phyloP scores from a whole-genome alignment of 2,797 vertebrate genomes.

The Chromis chromis region DNA sequence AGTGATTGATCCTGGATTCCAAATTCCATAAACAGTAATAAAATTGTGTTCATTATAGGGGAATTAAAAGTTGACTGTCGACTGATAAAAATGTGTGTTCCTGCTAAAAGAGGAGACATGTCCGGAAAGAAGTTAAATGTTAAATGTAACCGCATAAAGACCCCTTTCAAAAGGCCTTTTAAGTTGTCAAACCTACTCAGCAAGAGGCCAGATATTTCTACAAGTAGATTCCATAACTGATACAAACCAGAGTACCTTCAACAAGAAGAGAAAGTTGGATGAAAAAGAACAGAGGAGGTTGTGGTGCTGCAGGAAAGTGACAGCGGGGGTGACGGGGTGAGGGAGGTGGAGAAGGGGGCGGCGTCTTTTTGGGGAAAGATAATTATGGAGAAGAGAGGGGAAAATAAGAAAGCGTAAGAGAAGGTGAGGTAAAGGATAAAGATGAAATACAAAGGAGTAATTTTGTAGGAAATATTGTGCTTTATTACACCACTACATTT shows the following conservation, averaged over 20 bases:
- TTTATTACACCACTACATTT: no score
- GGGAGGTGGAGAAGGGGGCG: slow-evolving; percentile 2
- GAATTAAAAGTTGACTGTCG: slow-evolving; percentile 5
- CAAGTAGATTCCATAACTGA: slow-evolving; percentile 33
- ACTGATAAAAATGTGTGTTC: neutral
- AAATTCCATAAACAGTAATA: slow-evolving; percentile 1
- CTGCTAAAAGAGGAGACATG: neutral
- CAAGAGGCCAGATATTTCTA: slow-evolving; percentile 13
- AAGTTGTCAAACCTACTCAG: neutral
- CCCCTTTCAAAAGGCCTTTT: neutral
- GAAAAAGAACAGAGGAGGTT: neutral
- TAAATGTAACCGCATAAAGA: neutral
- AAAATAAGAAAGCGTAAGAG: neutral
- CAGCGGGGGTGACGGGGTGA: neutral
- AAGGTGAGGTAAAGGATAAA: neutral
- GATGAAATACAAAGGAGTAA: no score
- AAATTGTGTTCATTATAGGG: neutral
- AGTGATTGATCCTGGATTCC: neutral
- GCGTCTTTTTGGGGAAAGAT: neutral
- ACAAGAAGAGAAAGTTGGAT: neutral
- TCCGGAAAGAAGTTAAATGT: neutral
- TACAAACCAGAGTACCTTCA: slow-evolving; percentile 53
- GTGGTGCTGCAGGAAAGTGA: neutral
- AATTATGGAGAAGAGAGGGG: neutral
- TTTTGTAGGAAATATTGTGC: no score